Evolutionary conservation across 1,140 invertebrate species (phyloP), one percentile per base, ranked within the genome.

Genomic region (Chironomus tepperi): DNA sequence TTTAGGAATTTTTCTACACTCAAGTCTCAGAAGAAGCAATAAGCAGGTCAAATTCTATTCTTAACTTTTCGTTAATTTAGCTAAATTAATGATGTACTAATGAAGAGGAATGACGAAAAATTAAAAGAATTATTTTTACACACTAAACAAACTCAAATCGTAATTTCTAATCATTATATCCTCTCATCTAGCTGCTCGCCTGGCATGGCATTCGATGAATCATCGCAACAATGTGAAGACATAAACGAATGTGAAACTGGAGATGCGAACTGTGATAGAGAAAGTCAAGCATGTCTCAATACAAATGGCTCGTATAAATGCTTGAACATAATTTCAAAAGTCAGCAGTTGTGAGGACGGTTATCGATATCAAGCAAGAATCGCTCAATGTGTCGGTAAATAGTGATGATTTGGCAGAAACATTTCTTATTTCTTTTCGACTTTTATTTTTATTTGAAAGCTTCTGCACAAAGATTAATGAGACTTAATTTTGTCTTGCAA

Each of bases 181-280:
- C 24, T 8, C 34, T 47, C 1, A 3, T 1, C 42, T 65, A 42
- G 16, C 74, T 57, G 67, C 80, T 77, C 73, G 75, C 75, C 5
- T 74, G 43, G 7, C 12, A 57, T n/a, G 47, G 78, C 80, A 12
- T 81, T 78, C 43, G n/a, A 75, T 65, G 1, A 76, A 57, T 73
- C n/a, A 73, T 57, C 42, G 6, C 73, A 67, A 1, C 78, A 80
- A 73, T 82, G 81, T 42, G 73, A 77, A 83, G 88, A 89, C 80
- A 82, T 91, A 3, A 87, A 93, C 78, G 92, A 93, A 79, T 93
- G 91, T 77, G 79, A 81, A 0, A 83, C 86, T 9, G 85, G 86
- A 0, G 84, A 82, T 18, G 88, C 90, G 70, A 84, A 85, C 77
- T 93, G 92, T 76, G 85, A 84, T 74, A 77, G 77, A 42, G 10